Evolutionary conservation across 2,888 invertebrate genomes (phyloP).

Genomic region (Atherix ibis): DNA sequence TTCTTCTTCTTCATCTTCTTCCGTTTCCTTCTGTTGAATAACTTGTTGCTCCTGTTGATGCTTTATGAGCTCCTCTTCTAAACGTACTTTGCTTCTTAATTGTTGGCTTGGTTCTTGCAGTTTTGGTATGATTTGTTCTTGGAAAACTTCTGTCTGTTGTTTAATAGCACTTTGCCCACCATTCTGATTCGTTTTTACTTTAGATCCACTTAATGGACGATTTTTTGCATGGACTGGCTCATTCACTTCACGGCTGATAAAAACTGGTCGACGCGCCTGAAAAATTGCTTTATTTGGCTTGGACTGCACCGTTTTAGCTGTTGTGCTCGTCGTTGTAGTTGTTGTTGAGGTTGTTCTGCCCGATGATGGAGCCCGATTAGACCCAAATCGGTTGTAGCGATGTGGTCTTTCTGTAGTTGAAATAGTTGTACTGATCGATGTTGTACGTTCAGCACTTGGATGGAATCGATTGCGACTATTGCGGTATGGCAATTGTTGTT

Average conservation of each 20-base stretch:
- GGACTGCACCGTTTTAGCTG: constrained; percentile 2
- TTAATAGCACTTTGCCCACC: constrained; percentile 13
- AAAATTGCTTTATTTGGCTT: constrained; percentile 12
- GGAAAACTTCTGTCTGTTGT: too few species aligned
- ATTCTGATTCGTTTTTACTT: constrained; percentile 17
- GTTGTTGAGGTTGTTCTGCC: constrained; percentile 6
- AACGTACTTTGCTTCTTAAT: too few species aligned
- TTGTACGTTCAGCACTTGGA: constrained; percentile 16
- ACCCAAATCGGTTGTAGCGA: constrained; percentile 24
- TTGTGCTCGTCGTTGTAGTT: constrained; percentile 10
- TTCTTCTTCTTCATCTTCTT: not conserved
- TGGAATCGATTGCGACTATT: constrained; percentile 27
- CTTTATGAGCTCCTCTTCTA: constrained; percentile 4
- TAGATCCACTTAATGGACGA: constrained; percentile 17
- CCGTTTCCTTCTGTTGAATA: too few species aligned
- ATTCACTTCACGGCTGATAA: constrained; percentile 28
- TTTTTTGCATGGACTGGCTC: constrained; percentile 19
- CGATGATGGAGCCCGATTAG: too few species aligned
- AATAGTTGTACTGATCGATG: constrained; percentile 14
- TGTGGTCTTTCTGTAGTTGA: constrained; percentile 12
- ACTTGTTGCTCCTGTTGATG: not conserved
- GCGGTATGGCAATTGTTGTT: constrained; percentile 21
- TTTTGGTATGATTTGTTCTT: too few species aligned
- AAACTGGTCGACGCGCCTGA: constrained; percentile 20
- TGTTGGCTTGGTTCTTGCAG: too few species aligned